phyloP scores from a whole-genome alignment of 2,113 vertebrate species.

The Charina bottae region DNA sequence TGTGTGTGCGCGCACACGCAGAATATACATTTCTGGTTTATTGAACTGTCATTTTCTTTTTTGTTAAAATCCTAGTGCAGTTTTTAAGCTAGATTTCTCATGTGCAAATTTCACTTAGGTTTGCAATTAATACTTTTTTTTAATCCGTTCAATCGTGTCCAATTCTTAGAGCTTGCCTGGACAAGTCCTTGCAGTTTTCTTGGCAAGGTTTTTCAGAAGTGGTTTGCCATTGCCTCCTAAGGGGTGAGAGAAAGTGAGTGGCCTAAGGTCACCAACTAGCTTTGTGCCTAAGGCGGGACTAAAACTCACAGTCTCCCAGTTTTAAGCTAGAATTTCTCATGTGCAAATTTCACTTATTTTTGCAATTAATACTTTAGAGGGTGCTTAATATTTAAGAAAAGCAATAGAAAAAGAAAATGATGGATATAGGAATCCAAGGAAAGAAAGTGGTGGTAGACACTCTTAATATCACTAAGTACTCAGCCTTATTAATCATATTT shows the following conservation, averaged over 20 bases:
- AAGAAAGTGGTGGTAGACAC: neutral
- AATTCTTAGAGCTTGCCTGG: neutral
- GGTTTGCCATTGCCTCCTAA: no score
- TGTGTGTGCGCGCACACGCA: slow-evolving; percentile 2
- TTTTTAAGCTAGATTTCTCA: slow-evolving; percentile 61
- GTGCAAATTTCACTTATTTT: slow-evolving; percentile 52
- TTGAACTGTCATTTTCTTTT: slow-evolving; percentile 65
- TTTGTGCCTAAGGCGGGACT: no score
- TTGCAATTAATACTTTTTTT: slow-evolving; percentile 63
- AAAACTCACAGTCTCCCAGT: neutral
- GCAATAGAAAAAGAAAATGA: slow-evolving; percentile 39
- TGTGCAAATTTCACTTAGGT: slow-evolving; percentile 52
- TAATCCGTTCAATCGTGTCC: no score
- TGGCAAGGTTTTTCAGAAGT: no score
- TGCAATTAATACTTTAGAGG: slow-evolving; percentile 64
- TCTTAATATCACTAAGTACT: neutral
- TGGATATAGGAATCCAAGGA: slow-evolving; percentile 49
- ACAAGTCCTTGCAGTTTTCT: no score
- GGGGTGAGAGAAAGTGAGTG: no score
- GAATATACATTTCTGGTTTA: slow-evolving; percentile 58
- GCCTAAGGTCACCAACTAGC: no score
- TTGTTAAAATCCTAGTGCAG: slow-evolving; percentile 60
- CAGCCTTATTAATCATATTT: neutral
- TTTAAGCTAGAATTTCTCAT: slow-evolving; percentile 69
- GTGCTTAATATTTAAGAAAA: slow-evolving; percentile 68